Percentiles rank a stretch among this genome's conserved stretches.
Evolutionary conservation across 2,888 invertebrate species (phyloP).

Genomic region (Pachydiplax longipennis): DNA sequence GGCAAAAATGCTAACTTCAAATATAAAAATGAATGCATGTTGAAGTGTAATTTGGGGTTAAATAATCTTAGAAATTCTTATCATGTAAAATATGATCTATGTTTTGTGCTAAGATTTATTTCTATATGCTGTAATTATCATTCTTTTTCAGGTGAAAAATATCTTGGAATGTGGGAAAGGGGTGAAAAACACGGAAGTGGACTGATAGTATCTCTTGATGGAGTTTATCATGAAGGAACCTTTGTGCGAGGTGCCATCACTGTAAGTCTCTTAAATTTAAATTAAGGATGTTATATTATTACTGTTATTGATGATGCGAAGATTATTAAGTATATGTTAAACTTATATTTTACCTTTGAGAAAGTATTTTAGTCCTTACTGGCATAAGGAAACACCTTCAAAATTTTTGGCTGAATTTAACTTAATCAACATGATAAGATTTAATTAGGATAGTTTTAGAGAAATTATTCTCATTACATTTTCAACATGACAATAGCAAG

Average conservation of each 20-base stretch:
- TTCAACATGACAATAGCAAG: no score
- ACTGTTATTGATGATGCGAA: no score
- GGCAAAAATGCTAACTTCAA: not conserved
- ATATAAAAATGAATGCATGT: not conserved
- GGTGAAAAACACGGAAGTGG: slow-evolving; percentile 85
- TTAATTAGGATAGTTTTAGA: no score
- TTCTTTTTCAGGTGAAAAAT: slow-evolving; percentile 74
- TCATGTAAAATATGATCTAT: not conserved
- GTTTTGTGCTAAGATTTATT: not conserved
- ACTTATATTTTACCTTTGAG: no score
- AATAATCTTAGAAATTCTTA: not conserved
- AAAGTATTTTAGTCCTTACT: no score
- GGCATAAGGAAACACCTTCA: no score
- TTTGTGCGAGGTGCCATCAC: slow-evolving; percentile 81
- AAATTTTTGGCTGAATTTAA: no score
- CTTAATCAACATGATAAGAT: no score
- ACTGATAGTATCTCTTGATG: slow-evolving; percentile 85
- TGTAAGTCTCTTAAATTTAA: no score
- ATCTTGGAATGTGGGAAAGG: slow-evolving; percentile 88
- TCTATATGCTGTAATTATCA: not conserved
- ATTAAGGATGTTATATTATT: no score
- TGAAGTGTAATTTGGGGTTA: not conserved
- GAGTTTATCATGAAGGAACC: slow-evolving; percentile 89
- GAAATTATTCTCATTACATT: no score
- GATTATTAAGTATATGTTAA: no score